Conservation (phyloP, 2,888 invertebrate genomes). For the Andrena flavipes region DNA sequence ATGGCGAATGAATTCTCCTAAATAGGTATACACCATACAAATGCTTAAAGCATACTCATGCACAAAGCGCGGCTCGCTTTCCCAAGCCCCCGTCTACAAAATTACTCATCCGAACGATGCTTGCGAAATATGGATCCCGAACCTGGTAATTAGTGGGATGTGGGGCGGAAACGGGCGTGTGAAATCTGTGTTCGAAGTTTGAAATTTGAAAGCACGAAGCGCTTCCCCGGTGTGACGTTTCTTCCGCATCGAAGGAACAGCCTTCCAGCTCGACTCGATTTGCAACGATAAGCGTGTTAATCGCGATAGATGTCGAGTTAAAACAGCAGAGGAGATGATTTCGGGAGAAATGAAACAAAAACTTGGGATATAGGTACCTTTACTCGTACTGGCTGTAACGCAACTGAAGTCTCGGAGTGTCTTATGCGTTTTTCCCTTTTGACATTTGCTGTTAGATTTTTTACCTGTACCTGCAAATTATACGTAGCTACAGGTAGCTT, state of each 20-base stretch:
- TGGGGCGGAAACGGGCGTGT: constrained; percentile 3
- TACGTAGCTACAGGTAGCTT: constrained; percentile 62
- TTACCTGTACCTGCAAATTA: constrained; percentile 85
- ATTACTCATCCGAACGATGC: background rate
- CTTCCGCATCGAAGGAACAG: background rate
- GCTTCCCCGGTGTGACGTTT: background rate
- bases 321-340: constrained; percentile 50
- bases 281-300: constrained; percentile 69
- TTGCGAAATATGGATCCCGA: background rate
- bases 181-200: background rate
- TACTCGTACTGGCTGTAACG: constrained; percentile 85
- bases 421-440: constrained; percentile 87
- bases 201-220: constrained; percentile 24
- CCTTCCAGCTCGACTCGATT: constrained; percentile 1
- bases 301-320: constrained; percentile 59
- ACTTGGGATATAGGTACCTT: constrained; percentile 84
- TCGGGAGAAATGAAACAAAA: constrained; percentile 30
- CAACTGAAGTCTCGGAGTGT: constrained; percentile 89
- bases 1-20: too few species aligned
- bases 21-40: too few species aligned
- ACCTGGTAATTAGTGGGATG: background rate
- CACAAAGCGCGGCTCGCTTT: background rate
- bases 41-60: constrained; percentile 1
- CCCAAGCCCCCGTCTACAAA: background rate
- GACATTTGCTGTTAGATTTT: constrained; percentile 85